Evolutionary conservation across 2,797 vertebrate genomes (phyloP).

Genomic region (Epinephelus awoara): DNA sequence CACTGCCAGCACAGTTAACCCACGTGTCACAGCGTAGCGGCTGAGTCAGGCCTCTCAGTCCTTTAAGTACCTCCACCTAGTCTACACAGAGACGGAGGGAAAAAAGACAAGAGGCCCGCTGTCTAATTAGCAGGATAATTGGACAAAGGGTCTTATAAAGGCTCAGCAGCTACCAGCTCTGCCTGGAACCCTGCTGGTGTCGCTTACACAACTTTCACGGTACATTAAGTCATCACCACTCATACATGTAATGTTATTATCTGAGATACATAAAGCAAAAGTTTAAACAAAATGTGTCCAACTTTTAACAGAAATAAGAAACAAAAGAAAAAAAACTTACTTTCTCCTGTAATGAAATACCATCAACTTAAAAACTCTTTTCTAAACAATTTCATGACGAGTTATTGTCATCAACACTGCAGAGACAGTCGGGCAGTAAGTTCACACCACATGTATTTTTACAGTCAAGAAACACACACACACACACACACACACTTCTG

Average conservation of each 20-base stretch:
- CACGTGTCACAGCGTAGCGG: conserved; percentile 2
- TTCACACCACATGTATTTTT: not conserved
- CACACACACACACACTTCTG: not conserved
- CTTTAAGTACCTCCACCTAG: conserved; percentile 3
- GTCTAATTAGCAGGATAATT: conserved; percentile 40
- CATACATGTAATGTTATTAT: not conserved
- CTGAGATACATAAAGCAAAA: not conserved
- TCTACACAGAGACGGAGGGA: not conserved
- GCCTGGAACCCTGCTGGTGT: conserved; percentile 5
- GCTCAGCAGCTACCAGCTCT: conserved; percentile 1
- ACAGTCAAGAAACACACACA: not conserved
- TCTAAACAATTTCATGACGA: not conserved
- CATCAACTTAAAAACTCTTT: not conserved
- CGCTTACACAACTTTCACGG: not conserved
- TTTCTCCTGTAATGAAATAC: not conserved
- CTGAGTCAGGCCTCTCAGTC: conserved; percentile 40
- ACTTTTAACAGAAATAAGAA: not conserved
- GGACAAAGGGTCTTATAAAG: conserved; percentile 32
- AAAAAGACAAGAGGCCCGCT: conserved; percentile 21
- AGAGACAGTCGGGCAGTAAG: not conserved
- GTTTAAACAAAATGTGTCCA: not conserved
- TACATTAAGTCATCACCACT: not conserved
- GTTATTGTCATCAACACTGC: not conserved
- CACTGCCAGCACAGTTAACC: conserved; percentile 1
- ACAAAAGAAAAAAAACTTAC: not conserved